Conservation (phyloP, 2,113 vertebrate species). For the Alethe diademata region DNA sequence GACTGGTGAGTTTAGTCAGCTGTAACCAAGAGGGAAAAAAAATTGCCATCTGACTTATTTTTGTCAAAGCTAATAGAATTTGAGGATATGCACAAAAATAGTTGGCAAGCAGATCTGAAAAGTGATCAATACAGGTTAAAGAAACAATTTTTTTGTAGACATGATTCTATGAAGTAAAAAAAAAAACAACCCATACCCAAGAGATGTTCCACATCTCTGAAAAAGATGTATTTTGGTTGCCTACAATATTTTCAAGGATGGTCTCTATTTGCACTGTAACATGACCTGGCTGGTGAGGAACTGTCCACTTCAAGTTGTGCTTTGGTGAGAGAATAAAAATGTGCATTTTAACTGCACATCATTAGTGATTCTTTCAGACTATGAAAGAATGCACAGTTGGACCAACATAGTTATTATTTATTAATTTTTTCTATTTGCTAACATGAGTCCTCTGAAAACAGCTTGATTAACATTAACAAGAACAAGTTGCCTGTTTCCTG, state of each 20-base stretch:
- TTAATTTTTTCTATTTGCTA: not conserved
- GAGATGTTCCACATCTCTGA: not conserved
- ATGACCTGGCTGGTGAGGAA: not conserved
- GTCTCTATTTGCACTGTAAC: not conserved
- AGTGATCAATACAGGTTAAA: not conserved
- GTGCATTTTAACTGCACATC: not conserved
- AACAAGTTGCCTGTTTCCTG: not conserved
- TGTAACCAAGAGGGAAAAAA: not conserved
- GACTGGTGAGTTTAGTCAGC: not conserved
- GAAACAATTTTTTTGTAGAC: not conserved
- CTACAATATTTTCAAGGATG: not conserved
- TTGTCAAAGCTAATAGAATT: not conserved
- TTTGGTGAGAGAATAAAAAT: not conserved
- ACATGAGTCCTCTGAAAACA: not conserved
- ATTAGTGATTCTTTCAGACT: not conserved
- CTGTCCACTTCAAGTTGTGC: not conserved
- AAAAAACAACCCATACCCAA: accelerated
- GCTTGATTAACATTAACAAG: not conserved
- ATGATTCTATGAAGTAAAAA: not conserved
- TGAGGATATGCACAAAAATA: not conserved
- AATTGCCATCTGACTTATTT: not conserved
- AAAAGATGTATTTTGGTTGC: not conserved
- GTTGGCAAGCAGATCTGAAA: not conserved
- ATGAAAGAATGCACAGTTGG: not conserved
- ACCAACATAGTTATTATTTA: not conserved